Base-by-base conservation (phyloP, 2,888 invertebrate species). In the Drosophila maculinotata region DNA sequence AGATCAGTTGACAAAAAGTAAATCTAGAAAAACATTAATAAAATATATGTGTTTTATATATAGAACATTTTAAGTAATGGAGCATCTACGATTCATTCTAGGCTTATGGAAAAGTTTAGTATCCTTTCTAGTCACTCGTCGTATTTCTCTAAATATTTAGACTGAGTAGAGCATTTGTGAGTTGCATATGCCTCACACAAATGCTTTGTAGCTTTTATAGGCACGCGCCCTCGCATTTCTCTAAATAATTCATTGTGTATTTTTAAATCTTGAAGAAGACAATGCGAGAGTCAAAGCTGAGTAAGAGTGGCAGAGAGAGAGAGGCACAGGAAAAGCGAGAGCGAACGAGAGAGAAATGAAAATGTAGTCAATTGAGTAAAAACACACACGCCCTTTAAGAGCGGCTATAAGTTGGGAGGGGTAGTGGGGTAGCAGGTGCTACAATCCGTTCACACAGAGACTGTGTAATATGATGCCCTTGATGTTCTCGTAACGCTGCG, bases 141-240 rank as follows among this genome's bases (percentile, higher is more conserved):
- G n/a, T n/a, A n/a, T n/a, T n/a, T n/a, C n/a, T n/a, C n/a, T n/a
- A n/a, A n/a, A n/a, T n/a, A n/a, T n/a, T n/a, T n/a, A n/a, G n/a
- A n/a, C n/a, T n/a, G n/a, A n/a, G n/a, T 33, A 74, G 63, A n/a
- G 69, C 14, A 63, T 17, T n/a, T 26, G 9, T 2, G 0, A 20
- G 35, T 49, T 49, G 23, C 2, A 7, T 33, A 12, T 17, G 10
- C 1, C 25, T 8, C 7, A n/a, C 1, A 7, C 10, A 39, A 39
- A 33, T 36, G 28, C 35, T 51, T 25, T 28, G 25, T 17, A 45
- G 66, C 57, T 58, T 48, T 58, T 49, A 30, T 42, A 44, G 75
- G 70, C 72, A 75, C 75, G 72, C 72, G 69, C 39, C 58, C 48
- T 69, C 48, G 51, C 39, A 57, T 26, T 70, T 51, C 48, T 64